These are phyloP conservation scores for Stylophora pistillata DNA, from an alignment of 64 coral and sea anemone species.

Conservation along the genomic window DNA sequence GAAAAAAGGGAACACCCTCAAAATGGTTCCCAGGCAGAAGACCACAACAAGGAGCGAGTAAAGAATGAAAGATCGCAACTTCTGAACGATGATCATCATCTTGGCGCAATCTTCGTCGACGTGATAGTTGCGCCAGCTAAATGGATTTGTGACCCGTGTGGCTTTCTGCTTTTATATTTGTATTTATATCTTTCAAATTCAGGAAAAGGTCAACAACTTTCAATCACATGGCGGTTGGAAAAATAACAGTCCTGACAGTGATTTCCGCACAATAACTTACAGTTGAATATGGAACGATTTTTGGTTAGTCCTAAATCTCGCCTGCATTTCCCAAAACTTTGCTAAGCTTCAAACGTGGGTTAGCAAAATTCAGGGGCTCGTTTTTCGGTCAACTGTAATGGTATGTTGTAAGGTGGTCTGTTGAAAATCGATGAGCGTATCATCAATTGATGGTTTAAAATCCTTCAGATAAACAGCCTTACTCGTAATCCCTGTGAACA, in stretches of 20 bases:
- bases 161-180: conserved; percentile 22
- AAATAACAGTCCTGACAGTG: background rate
- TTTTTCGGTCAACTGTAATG: background rate
- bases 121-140: conserved; percentile 3
- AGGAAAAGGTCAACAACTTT: conserved; percentile 54
- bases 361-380: background rate
- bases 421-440: background rate
- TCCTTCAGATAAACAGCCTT: background rate
- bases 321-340: background rate
- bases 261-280: conserved; percentile 9
- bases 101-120: conserved; percentile 4
- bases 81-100: conserved; percentile 24
- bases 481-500: background rate
- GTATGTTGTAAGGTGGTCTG: background rate
- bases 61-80: conserved; percentile 17
- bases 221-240: conserved; percentile 26
- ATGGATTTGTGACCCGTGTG: conserved; percentile 16
- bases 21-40: conserved; percentile 18
- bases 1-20: conserved; percentile 56
- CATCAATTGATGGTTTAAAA: background rate
- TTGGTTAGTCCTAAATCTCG: background rate
- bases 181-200: conserved; percentile 30
- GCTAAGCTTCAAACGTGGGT: background rate
- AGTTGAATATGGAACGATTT: background rate
- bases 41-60: conserved; percentile 20